Base-by-base conservation (phyloP, 2,797 vertebrate genomes). In the Lepus townsendii region DNA sequence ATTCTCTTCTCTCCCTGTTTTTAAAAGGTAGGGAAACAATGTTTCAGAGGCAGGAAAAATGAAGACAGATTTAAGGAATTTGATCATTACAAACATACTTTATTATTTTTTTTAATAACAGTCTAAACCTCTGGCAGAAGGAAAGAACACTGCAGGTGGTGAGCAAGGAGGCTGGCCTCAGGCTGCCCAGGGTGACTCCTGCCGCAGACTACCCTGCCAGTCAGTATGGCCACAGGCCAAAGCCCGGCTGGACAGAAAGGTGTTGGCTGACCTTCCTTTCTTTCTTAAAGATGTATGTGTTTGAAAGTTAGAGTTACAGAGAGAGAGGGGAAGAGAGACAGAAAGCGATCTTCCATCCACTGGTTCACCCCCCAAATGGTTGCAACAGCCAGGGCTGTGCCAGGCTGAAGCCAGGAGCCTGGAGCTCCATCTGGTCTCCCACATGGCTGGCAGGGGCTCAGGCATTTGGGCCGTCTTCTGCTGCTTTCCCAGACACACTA, bases 1-100 rank as follows among this genome's bases (percentile, higher is more conserved):
- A 63, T 60, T 54, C 24, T 57, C 47, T 63, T 24, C 50, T 20
- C 54, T 57, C 19, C 17, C 54, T 27, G 38, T 57, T 38, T 38
- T 27, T 76, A 76, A 76, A 76, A 32, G 54, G 54, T 52, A 78
- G 66, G 16, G n/a, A 69, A 32, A 35, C n/a, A 19, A 19, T 71
- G 35, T 71, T 71, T 35, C 35, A 79, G 69, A 91, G 52, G n/a
- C 11, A 52, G 69, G 12, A 62, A 75, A 11, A n/a, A 83, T 20
- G 54, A 82, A n/a, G 62, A 54, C 57, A 83, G 47, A 60, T 86
- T 65, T 77, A 89, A 65, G 35, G 76, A 86, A 87, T 47, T 22
- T 72, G 71, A 92, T 54, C 14, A 30, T 63, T 73, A 47, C 16
- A 62, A 26, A 32, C 50, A 35, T 50, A 60, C 32, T 26, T 57